These are phyloP conservation scores for Toxotes jaculatrix DNA, from an alignment of 2,113 vertebrate genomes.

Conservation along the genomic window DNA sequence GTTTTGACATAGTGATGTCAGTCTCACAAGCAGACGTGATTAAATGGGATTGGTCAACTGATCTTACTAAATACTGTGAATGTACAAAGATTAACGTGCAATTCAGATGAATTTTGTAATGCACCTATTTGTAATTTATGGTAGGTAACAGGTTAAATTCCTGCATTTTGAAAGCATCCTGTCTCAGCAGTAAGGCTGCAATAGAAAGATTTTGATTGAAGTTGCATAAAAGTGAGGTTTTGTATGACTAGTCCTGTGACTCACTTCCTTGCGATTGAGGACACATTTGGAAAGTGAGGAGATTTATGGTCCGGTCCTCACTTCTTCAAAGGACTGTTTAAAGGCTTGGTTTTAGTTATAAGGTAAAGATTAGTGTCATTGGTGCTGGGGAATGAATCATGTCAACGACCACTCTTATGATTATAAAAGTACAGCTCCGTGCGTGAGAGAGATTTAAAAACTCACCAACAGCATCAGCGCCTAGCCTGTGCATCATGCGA, in stretches of 20 bases:
- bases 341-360: too few relatives aligned
- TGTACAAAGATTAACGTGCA: background rate
- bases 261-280: background rate
- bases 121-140: background rate
- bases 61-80: background rate
- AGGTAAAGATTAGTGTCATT: too few relatives aligned
- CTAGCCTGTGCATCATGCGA: conserved; percentile 85
- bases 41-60: background rate
- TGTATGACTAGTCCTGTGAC: background rate
- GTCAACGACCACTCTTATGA: too few relatives aligned
- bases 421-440: too few relatives aligned
- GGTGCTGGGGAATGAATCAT: too few relatives aligned
- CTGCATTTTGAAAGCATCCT: background rate
- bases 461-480: conserved; percentile 94
- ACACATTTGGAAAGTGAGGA: too few relatives aligned
- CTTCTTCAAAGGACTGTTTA: too few relatives aligned
- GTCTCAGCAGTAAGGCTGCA: background rate
- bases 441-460: background rate
- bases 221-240: background rate
- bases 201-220: background rate
- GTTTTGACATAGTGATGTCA: too few relatives aligned
- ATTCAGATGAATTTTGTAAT: background rate
- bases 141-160: background rate
- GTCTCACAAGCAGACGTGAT: too few relatives aligned
- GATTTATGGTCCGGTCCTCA: too few relatives aligned